Conservation (phyloP, 1,140 invertebrate species). For the Pollicipes pollicipes region DNA sequence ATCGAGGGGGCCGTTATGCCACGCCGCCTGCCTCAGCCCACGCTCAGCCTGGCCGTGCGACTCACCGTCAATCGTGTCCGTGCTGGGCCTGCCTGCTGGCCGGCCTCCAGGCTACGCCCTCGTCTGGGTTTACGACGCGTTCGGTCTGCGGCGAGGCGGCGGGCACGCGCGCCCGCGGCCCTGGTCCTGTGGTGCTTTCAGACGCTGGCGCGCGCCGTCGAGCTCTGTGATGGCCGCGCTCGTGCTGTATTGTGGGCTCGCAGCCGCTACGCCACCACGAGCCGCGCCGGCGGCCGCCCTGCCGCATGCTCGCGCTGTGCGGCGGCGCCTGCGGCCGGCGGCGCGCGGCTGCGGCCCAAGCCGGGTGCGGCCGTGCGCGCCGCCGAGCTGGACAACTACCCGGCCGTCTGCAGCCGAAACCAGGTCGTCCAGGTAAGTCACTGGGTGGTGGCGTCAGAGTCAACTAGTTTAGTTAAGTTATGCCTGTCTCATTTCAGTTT, state of each 20-base stretch:
- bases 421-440: constrained; percentile 5
- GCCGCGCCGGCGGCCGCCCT: neutral
- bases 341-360: neutral
- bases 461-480: too few relatives aligned
- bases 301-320: neutral
- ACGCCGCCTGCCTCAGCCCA: constrained; percentile 22
- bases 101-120: constrained; percentile 59
- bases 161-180: constrained; percentile 20
- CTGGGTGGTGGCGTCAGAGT: too few relatives aligned
- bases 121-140: constrained; percentile 43
- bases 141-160: constrained; percentile 23
- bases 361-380: neutral
- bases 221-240: constrained; percentile 62
- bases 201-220: constrained; percentile 58
- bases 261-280: constrained; percentile 21
- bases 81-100: constrained; percentile 64
- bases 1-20: constrained; percentile 20
- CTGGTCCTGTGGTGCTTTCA: constrained; percentile 80
- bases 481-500: too few relatives aligned
- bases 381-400: constrained; percentile 7
- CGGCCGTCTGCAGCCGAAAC: constrained; percentile 11
- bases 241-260: constrained; percentile 62
- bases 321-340: neutral
- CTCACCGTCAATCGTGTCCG: constrained; percentile 64
- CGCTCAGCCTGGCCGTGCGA: constrained; percentile 55